phyloP scores from a whole-genome alignment of 2,797 vertebrate species.

The Cryptoblepharus egeriae region DNA sequence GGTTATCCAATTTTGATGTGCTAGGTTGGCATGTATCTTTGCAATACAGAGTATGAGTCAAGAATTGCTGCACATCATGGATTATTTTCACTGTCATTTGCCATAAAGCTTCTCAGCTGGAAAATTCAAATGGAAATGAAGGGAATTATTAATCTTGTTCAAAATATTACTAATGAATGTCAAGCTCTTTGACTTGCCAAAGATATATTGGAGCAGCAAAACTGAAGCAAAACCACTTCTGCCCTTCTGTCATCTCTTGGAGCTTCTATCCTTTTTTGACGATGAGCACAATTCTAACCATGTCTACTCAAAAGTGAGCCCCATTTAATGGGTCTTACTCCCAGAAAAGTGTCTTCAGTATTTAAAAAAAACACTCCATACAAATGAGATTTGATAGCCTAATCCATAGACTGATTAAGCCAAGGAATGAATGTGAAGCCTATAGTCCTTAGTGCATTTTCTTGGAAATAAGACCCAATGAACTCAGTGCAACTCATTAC shows the following conservation, averaged over 20 bases:
- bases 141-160: slow-evolving; percentile 14
- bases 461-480: background rate
- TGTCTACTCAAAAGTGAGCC: no score
- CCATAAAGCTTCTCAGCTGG: background rate
- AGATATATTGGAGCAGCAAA: background rate
- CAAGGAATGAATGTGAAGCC: background rate
- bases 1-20: background rate
- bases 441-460: background rate
- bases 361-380: background rate
- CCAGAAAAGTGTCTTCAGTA: no score
- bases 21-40: background rate
- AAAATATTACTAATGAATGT: slow-evolving; percentile 1
- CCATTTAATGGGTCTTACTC: no score
- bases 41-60: background rate
- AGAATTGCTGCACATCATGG: background rate
- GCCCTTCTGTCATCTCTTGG: background rate
- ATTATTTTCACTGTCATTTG: background rate
- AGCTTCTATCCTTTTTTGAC: background rate
- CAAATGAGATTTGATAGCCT: background rate
- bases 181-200: background rate
- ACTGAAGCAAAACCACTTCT: background rate
- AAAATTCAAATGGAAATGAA: slow-evolving; percentile 17
- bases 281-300: no score
- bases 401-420: background rate
- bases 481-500: background rate